phyloP scores from a whole-genome alignment of 2,113 vertebrate genomes.

The Mirza zaza region DNA sequence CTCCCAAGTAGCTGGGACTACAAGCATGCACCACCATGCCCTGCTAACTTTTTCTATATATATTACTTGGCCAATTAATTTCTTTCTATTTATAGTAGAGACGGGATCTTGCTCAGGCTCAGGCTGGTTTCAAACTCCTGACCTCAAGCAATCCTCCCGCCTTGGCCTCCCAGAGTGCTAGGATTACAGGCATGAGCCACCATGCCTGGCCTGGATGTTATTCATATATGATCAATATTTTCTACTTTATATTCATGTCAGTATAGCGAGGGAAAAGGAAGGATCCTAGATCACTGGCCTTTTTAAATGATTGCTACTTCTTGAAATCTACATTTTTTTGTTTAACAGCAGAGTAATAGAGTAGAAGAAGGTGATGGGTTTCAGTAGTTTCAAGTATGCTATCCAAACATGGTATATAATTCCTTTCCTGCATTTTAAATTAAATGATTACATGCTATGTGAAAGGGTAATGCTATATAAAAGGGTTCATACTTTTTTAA shows the following conservation, averaged over 20 bases:
- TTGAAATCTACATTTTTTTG: not conserved
- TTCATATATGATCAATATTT: conserved; percentile 29
- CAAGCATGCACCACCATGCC: no score
- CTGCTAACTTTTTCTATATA: no score
- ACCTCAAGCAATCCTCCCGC: no score
- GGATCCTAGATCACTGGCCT: not conserved
- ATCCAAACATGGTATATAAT: not conserved
- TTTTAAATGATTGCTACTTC: not conserved
- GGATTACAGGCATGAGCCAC: no score
- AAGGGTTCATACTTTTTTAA: conserved; percentile 19
- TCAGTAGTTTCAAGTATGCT: conserved; percentile 24
- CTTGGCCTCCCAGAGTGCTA: no score
- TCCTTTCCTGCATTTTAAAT: conserved; percentile 47
- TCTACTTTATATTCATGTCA: conserved; percentile 45
- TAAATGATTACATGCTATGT: not conserved
- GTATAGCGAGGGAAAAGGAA: not conserved
- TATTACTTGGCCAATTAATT: no score
- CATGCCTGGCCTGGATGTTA: not conserved
- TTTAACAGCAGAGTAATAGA: not conserved
- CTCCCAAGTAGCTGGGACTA: no score
- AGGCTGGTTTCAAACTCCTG: no score
- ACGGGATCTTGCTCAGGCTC: no score
- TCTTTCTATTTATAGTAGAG: no score
- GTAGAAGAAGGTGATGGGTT: not conserved
- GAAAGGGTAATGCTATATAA: not conserved